Conservation (phyloP, 2,113 vertebrate genomes). For the Nannospalax galili region DNA sequence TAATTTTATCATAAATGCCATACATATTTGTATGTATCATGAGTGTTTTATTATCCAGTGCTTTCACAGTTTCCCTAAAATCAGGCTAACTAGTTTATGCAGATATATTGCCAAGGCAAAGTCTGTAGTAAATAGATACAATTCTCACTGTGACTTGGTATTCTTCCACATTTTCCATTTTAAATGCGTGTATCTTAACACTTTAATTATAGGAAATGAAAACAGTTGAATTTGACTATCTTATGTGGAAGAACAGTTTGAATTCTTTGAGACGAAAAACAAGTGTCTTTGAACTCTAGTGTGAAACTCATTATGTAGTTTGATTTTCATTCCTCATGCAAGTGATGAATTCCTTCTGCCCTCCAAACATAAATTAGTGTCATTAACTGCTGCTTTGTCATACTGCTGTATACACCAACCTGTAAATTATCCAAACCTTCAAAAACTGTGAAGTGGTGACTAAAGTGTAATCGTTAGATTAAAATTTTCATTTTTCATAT, state of each 20-base stretch:
- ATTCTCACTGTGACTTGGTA: slow-evolving; percentile 13
- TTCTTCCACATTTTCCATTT: slow-evolving; percentile 7
- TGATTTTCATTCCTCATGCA: neutral
- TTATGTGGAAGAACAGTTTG: neutral
- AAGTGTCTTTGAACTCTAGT: neutral
- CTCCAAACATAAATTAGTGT: neutral
- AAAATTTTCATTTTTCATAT: neutral
- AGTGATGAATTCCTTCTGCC: neutral
- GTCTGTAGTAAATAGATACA: slow-evolving; percentile 36
- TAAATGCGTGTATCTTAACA: slow-evolving; percentile 15
- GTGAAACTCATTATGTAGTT: neutral
- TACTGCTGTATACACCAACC: neutral
- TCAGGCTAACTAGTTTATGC: slow-evolving; percentile 22
- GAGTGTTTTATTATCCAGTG: neutral
- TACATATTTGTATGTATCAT: neutral
- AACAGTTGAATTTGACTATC: neutral
- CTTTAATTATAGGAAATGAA: slow-evolving; percentile 32
- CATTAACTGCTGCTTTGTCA: slow-evolving; percentile 20
- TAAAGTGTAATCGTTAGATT: slow-evolving; percentile 43
- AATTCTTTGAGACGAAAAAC: slow-evolving; percentile 18
- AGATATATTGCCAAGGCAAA: neutral
- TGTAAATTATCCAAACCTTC: neutral
- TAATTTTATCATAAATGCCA: neutral
- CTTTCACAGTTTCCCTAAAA: neutral
- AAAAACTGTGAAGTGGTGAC: neutral